phyloP scores from a whole-genome alignment of 2,113 vertebrate genomes.

The Austrofundulus limnaeus region DNA sequence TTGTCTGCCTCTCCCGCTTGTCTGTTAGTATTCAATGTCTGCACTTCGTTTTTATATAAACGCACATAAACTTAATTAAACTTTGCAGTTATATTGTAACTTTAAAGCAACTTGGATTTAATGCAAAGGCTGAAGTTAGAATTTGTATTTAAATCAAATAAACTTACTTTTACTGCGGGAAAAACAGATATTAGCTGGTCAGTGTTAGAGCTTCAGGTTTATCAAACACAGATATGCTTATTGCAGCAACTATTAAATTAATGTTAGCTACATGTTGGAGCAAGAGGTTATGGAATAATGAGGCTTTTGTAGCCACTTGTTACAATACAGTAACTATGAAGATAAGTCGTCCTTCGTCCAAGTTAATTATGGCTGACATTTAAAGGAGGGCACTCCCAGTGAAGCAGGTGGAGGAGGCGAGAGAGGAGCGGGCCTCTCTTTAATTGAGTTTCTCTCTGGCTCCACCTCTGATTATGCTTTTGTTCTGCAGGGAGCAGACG shows the following conservation, averaged over 20 bases:
- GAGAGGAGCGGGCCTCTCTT: conserved; percentile 63
- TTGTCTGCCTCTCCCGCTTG: conserved; percentile 1
- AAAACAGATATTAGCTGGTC: no score
- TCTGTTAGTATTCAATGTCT: not conserved
- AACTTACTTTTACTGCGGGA: no score
- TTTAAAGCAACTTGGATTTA: not conserved
- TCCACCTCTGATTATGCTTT: conserved; percentile 56
- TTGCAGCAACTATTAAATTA: conserved; percentile 32
- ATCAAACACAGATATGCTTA: not conserved
- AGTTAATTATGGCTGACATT: conserved; percentile 82
- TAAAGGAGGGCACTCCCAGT: conserved; percentile 77
- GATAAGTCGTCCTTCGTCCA: conserved; percentile 63
- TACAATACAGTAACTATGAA: conserved; percentile 68
- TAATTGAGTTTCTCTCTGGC: conserved; percentile 78
- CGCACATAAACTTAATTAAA: not conserved
- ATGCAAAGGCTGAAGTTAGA: no score
- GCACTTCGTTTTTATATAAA: not conserved
- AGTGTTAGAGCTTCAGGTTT: not conserved
- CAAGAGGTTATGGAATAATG: conserved; percentile 61
- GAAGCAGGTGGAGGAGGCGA: conserved; percentile 59
- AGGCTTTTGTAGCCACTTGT: conserved; percentile 60
- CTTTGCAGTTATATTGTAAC: not conserved
- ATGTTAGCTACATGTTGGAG: conserved; percentile 36
- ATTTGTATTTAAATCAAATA: no score
- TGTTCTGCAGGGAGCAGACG: conserved; percentile 47